A percentile compares a stretch with the other conserved stretches of the same genome.
Conservation (phyloP, 2,797 vertebrate genomes). For the Molossus alvarezi region DNA sequence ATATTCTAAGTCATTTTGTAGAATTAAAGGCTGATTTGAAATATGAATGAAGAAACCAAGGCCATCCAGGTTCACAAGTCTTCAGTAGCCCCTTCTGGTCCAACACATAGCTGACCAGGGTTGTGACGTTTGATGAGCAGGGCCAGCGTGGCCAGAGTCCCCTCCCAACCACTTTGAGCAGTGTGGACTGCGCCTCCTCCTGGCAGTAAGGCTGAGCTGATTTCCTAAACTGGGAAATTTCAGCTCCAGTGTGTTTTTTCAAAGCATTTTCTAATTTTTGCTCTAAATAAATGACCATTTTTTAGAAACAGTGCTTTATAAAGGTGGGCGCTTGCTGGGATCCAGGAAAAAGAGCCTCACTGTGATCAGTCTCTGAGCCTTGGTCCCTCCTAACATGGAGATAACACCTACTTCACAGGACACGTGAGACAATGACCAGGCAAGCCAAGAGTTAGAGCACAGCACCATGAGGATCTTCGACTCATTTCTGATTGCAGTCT, state of each 20-base stretch:
- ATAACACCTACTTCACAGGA: not conserved
- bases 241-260: conserved; percentile 28
- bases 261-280: conserved; percentile 52
- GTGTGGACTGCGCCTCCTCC: not conserved
- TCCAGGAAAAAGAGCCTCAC: not conserved
- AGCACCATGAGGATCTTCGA: not conserved
- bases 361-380: not conserved
- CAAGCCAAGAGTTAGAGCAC: not conserved
- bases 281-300: not conserved
- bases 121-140: not conserved
- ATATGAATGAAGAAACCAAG: conserved; percentile 70
- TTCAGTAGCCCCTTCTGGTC: conserved; percentile 48
- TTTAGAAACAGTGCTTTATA: not conserved
- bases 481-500: conserved; percentile 3
- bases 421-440: not conserved
- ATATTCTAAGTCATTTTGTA: conserved; percentile 67
- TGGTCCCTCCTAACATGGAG: not conserved
- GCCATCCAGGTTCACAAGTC: not conserved
- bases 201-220: not conserved
- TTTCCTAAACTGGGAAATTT: conserved; percentile 46
- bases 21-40: conserved; percentile 75
- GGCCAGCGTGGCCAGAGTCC: not conserved
- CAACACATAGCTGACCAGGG: not conserved
- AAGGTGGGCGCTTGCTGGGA: not conserved
- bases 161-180: not conserved